Conservation (phyloP, 2,797 vertebrate species). For the Parambassis ranga region DNA sequence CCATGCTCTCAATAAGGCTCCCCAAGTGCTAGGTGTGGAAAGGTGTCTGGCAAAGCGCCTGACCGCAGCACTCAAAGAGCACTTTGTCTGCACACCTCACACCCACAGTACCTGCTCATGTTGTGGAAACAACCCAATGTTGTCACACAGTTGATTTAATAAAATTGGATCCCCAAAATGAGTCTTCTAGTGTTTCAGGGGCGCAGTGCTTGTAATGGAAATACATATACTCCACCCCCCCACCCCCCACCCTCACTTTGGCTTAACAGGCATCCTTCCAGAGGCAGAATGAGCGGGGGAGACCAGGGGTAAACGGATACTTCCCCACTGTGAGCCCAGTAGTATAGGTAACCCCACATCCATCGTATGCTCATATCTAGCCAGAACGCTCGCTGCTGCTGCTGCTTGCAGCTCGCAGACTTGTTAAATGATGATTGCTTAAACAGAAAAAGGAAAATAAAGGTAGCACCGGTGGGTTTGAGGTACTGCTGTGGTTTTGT, state of each 20-base stretch:
- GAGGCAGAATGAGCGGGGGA: constrained; percentile 47
- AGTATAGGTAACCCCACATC: constrained; percentile 50
- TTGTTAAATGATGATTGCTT: constrained; percentile 65
- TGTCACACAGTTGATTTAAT: constrained; percentile 75
- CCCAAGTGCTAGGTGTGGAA: constrained; percentile 76
- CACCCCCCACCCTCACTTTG: neutral
- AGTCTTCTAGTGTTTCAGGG: constrained; percentile 70
- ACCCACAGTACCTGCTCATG: constrained; percentile 71
- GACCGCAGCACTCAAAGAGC: constrained; percentile 76
- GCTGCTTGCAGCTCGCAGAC: constrained; percentile 37
- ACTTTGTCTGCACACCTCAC: constrained; percentile 74
- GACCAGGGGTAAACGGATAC: constrained; percentile 68
- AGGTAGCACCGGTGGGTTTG: constrained; percentile 23
- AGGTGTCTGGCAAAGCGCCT: constrained; percentile 76
- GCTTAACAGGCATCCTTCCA: constrained; percentile 58
- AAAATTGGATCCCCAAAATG: constrained; percentile 77
- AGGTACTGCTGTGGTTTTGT: constrained; percentile 60
- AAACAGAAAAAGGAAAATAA: constrained; percentile 61
- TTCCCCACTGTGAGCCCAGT: constrained; percentile 64
- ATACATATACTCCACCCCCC: constrained; percentile 29
- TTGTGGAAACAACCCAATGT: constrained; percentile 69
- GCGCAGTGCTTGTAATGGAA: constrained; percentile 66
- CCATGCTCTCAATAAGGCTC: constrained; percentile 67
- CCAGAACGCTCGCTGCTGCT: constrained; percentile 23
- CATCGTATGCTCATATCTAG: constrained; percentile 44